A percentile compares a stretch with the other conserved stretches of the same genome.
These are phyloP conservation scores for Acrocera orbiculus DNA, from an alignment of 2,888 invertebrate species.

Conservation along the genomic window DNA sequence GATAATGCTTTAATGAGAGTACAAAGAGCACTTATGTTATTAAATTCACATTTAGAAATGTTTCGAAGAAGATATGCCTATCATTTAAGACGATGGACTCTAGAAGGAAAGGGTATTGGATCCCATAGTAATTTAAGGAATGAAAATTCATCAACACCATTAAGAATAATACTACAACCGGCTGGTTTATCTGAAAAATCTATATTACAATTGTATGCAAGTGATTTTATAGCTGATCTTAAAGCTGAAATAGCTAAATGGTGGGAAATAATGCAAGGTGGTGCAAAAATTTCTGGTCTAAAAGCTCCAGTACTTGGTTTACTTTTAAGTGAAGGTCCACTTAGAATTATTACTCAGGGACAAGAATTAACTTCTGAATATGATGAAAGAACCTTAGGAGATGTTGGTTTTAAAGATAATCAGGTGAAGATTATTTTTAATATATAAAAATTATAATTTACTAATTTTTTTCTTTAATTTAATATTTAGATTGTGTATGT, in stretches of 20 bases:
- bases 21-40: slow-evolving; percentile 68
- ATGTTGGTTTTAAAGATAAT: slow-evolving; percentile 87
- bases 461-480: not conserved
- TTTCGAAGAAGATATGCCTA: slow-evolving; percentile 77
- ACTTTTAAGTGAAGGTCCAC: slow-evolving; percentile 62
- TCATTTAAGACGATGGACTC: slow-evolving; percentile 73
- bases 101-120: slow-evolving; percentile 62
- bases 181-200: slow-evolving; percentile 77
- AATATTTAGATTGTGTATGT: slow-evolving; percentile 61
- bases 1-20: slow-evolving; percentile 76
- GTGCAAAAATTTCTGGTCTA: slow-evolving; percentile 22
- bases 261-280: slow-evolving; percentile 55
- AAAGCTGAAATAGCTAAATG: slow-evolving; percentile 89
- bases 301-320: slow-evolving; percentile 43
- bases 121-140: slow-evolving; percentile 43
- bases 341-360: slow-evolving; percentile 84
- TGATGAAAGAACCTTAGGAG: slow-evolving; percentile 77
- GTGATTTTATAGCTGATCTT: slow-evolving; percentile 81
- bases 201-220: slow-evolving; percentile 57
- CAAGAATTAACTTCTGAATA: slow-evolving; percentile 85
- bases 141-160: slow-evolving; percentile 40
- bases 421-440: slow-evolving; percentile 38
- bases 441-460: not conserved
- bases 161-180: slow-evolving; percentile 71
- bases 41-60: slow-evolving; percentile 86